Base-by-base conservation (phyloP, 1,140 invertebrate species). In the Pentalonia nigronervosa region DNA sequence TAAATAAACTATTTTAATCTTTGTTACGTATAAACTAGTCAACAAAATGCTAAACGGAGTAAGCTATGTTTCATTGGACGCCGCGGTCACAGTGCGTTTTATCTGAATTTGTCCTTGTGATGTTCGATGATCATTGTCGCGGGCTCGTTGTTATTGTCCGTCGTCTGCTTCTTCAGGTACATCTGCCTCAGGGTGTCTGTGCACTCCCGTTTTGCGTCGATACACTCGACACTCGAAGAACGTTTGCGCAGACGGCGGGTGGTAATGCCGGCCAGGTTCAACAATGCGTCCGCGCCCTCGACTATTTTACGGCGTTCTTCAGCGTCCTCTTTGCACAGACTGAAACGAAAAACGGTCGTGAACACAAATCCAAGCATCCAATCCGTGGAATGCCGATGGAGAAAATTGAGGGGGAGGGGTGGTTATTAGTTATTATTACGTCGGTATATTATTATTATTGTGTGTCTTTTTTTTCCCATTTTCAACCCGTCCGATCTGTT, bases 231-330 rank as follows among this genome's bases (percentile, higher is more conserved):
- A 45, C 91, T 89, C 45, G 53, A 87, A 23, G 90, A 92, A 88
- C 93, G 93, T 94, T 94, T 94, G 36, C 83, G 83, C 45, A 81
- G 76, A 47, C 91, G 90, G 34, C 81, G 53, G 34, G 96, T 96
- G 86, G 94, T 95, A 17, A 97, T 96, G 17, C 97, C 97, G 0
- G 97, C 97, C 45, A 97, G 95, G 95, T 97, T 97, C 25, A 98
- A 95, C 83, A 98, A 95, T 0, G 97, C 97, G 94, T 98, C 97
- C 0, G 94, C 94, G 93, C 97, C 97, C 95, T 98, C 97, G 34
- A 96, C 97, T 90, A 97, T 97, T 94, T 97, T 97, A 90, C 97
- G 96, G 94, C 97, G 97, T 95, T 98, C 97, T 94, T 97, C 97
- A 17, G 97, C 96, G 86, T 94, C 94, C 48, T 94, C 94, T 97